A percentile compares a stretch with the other conserved stretches of the same genome.
These are phyloP conservation scores for Astropecten irregularis DNA, from an alignment of 53 echinoderm and acorn worm genomes.

Conservation along the genomic window DNA sequence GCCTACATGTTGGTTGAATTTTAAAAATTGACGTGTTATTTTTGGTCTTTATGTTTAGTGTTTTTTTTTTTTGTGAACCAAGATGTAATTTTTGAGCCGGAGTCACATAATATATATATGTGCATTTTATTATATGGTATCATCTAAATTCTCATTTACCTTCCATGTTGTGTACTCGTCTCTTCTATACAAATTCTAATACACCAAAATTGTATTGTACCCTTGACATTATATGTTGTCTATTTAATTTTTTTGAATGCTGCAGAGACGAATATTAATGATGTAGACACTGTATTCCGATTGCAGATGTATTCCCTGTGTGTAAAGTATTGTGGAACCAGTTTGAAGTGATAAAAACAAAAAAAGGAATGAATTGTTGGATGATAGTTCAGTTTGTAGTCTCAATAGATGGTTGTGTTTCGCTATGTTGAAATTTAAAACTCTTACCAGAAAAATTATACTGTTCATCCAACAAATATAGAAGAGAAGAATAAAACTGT, in stretches of 20 bases:
- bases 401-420: constrained; percentile 45
- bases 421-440: constrained; percentile 38
- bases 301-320: constrained; percentile 45
- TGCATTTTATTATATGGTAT: neutral
- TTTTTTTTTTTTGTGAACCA: neutral
- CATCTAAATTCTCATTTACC: neutral
- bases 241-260: constrained; percentile 21
- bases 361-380: constrained; percentile 10
- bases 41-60: too few species aligned
- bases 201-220: neutral
- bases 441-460: neutral
- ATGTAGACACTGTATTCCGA: constrained; percentile 33
- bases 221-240: neutral
- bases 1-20: constrained; percentile 18
- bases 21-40: neutral
- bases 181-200: neutral
- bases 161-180: neutral
- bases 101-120: constrained; percentile 12
- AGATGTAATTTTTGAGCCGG: neutral
- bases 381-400: constrained; percentile 27
- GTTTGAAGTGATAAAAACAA: constrained; percentile 9
- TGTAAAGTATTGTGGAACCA: constrained; percentile 16
- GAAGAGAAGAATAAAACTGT: too few species aligned
- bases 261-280: constrained; percentile 1
- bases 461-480: constrained; percentile 14